Evolutionary conservation across 2,113 vertebrate genomes (phyloP).

Genomic region (Struthio camelus): DNA sequence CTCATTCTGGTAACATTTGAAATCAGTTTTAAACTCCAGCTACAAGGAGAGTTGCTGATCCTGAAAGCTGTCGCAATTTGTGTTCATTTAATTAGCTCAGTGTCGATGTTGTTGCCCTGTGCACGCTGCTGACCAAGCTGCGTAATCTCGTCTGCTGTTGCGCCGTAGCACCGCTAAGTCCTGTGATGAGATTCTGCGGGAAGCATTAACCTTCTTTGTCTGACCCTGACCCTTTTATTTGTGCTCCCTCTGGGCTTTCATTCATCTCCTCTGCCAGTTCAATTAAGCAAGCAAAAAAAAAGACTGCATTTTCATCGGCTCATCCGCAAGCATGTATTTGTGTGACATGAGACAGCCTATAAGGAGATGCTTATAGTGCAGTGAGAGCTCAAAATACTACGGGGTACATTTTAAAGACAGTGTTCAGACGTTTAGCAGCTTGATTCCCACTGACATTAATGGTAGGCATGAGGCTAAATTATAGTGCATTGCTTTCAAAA

Average conservation of each 20-base stretch:
- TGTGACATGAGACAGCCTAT: not conserved
- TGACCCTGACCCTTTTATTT: slow-evolving; percentile 58
- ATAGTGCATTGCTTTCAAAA: slow-evolving; percentile 35
- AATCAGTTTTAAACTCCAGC: not conserved
- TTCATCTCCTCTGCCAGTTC: slow-evolving; percentile 35
- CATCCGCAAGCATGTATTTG: not conserved
- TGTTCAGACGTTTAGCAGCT: slow-evolving; percentile 17
- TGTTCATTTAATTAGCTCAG: slow-evolving; percentile 73
- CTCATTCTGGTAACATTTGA: not conserved
- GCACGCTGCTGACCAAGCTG: slow-evolving; percentile 27
- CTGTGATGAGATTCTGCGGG: slow-evolving; percentile 50
- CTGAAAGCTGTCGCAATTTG: slow-evolving; percentile 60
- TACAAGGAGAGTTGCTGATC: slow-evolving; percentile 54
- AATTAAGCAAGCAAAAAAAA: slow-evolving; percentile 46
- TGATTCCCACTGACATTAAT: slow-evolving; percentile 34
- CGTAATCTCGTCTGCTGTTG: not conserved
- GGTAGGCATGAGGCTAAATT: slow-evolving; percentile 45
- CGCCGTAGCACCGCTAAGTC: not conserved
- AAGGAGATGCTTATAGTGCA: slow-evolving; percentile 13
- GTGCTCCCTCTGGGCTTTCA: slow-evolving; percentile 3
- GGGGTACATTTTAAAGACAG: slow-evolving; percentile 12
- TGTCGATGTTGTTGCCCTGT: slow-evolving; percentile 43
- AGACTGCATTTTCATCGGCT: not conserved
- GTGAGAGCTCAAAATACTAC: not conserved
- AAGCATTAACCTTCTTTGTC: slow-evolving; percentile 66